Base-by-base conservation (phyloP, 2,888 invertebrate genomes). In the Hymenopus coronatus region DNA sequence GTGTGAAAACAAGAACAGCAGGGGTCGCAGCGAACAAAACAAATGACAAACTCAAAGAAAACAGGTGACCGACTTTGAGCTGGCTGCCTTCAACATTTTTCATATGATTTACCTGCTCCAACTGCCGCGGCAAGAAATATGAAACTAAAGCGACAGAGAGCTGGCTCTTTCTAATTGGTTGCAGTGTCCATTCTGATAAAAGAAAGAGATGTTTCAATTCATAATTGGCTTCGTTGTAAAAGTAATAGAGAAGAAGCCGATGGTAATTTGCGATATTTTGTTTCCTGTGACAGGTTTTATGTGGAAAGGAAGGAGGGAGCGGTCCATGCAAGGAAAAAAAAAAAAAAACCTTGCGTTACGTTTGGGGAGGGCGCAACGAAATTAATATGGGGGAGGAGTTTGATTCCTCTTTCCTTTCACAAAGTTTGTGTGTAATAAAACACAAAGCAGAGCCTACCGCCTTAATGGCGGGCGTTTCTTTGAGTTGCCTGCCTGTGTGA, bases 261-360 rank as follows among this genome's bases (percentile, higher is more conserved):
- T 33, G 27, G 81, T 33, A 87, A 87, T 87, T 87, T 87, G 87
- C 70, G 82, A 87, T 82, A 87, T 33, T 87, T 27, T 70, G 54
- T 70, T 87, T 86, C 25, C 30, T n/a, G 82, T 87, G 87, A 82
- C 87, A 87, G 82, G 33, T 87, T 87, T 87, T 87, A 87, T 87
- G 81, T 81, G 81, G 54, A 25, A 70, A 70, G 20, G 54, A 70
- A 70, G 54, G 25, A 70, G 54, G 54, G 54, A 70, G 54, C 54
- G 54, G 54, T 70, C 25, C 54, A 70, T 70, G 54, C 54, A 40
- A 40, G 54, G 54, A 70, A 25, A 70, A 70, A 54, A 54, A 70
- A 25, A 70, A 70, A 54, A 54, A 70, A 70, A 25, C 20, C 54
- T 40, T 70, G 54, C 54, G 54, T 70, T 70, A 70, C 54, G 25